Evolutionary conservation across 2,797 vertebrate species (phyloP).

Genomic region (Rhinophrynus dorsalis): DNA sequence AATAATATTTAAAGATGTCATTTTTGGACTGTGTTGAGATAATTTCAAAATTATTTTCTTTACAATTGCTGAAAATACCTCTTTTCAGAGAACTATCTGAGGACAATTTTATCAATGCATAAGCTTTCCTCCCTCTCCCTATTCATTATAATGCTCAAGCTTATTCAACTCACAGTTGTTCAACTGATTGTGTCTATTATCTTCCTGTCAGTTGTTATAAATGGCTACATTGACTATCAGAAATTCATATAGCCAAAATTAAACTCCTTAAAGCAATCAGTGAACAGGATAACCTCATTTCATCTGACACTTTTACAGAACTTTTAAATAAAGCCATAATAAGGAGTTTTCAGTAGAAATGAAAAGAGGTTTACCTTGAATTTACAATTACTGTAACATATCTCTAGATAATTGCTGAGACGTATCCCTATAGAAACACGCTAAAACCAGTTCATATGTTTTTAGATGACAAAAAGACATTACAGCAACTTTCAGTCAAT

Average conservation of each 20-base stretch:
- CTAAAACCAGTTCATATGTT: too few species aligned
- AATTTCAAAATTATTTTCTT: background rate
- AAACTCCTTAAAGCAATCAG: conserved; percentile 36
- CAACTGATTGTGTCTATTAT: conserved; percentile 45
- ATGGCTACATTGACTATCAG: conserved; percentile 42
- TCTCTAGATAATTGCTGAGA: too few species aligned
- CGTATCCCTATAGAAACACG: too few species aligned
- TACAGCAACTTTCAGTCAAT: too few species aligned
- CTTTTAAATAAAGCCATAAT: background rate
- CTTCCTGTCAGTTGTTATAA: conserved; percentile 46
- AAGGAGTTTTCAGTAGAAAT: fast-evolving
- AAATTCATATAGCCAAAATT: conserved; percentile 46
- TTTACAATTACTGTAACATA: background rate
- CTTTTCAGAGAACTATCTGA: conserved; percentile 11
- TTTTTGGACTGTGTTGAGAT: background rate
- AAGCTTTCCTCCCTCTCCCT: background rate
- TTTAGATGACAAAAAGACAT: too few species aligned
- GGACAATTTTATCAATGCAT: conserved; percentile 20
- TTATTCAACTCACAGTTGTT: conserved; percentile 34
- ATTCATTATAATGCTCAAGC: conserved; percentile 2
- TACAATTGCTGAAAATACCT: background rate
- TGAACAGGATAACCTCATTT: conserved; percentile 16
- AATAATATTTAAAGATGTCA: background rate
- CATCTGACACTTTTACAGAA: conserved; percentile 25
- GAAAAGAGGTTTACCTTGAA: background rate